phyloP scores from a whole-genome alignment of 2,113 vertebrate species.

The Cygnus buccinator region DNA sequence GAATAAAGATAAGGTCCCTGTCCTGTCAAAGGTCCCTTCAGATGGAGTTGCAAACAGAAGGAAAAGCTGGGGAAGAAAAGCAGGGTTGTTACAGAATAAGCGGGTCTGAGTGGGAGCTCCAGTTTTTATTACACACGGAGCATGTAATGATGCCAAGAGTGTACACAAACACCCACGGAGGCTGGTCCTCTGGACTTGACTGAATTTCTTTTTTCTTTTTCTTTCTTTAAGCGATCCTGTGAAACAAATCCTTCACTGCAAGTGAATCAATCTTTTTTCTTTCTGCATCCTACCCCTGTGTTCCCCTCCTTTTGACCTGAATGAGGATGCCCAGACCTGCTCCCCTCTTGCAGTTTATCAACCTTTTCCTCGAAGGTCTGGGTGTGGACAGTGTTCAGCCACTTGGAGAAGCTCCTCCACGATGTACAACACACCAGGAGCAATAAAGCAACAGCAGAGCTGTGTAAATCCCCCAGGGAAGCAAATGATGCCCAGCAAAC shows the following conservation, averaged over 20 bases:
- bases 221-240: background rate
- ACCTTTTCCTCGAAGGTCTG: background rate
- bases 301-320: background rate
- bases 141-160: rapidly evolving
- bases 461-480: background rate
- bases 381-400: background rate
- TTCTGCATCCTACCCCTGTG: background rate
- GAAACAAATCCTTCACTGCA: background rate
- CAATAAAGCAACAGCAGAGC: background rate
- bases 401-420: background rate
- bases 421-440: background rate
- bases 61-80: background rate
- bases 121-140: background rate
- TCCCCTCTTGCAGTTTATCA: background rate
- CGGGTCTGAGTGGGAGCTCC: background rate
- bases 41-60: background rate
- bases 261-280: background rate
- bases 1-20: background rate
- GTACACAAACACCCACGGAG: background rate
- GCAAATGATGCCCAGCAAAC: background rate
- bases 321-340: background rate
- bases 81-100: background rate
- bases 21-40: background rate
- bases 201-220: background rate
- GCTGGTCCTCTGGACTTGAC: background rate